Base-by-base conservation (phyloP, 2,113 vertebrate genomes). In the Mystacornis crossleyi region DNA sequence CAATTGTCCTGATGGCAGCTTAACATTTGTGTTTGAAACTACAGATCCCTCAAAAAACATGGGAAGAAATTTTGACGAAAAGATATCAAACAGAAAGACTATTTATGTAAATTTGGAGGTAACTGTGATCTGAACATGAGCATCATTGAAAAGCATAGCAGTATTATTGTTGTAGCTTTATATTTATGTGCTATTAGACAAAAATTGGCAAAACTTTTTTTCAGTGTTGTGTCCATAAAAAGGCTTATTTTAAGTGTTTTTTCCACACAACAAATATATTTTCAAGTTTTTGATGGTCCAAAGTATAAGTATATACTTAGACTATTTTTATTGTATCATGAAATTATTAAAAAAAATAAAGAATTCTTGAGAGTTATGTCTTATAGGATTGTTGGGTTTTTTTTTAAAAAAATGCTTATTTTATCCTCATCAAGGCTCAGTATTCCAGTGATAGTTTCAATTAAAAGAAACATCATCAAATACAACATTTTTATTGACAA, bases 201-300 rank as follows among this genome's bases (percentile, higher is more conserved):
- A 40, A 64, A 64, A 10, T 23, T 43, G 42, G 10, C 7, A 67
- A 90, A 53, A 28, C 0, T 71, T 45, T 38, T 16, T 16, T 23
- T 47, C n/a, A 75, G 18, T 38, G 18, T n/a, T 48, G 20, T 9
- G 9, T 24, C 3, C 1, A 6, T 36, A 58, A 50, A 58, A 64
- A 26, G 53, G 3, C 2, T 64, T 78, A 29, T 45, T 64, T 18
- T 33, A 60, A 43, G 1, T 77, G 15, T 23, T 81, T 42, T 42
- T 67, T 66, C 10, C 34, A 38, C 2, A 29, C 6, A 51, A 42
- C 1, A 81, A 51, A 51, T 38, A 53, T 28, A 53, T 74, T 83
- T 33, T 40, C 0, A 1, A 42, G 7, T 34, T 62, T 55, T 62
- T 53, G 7, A 21, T 42, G 3, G 4, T 43, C 26, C 8, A 64